A percentile compares a stretch with the other conserved stretches of the same genome.
Conservation (phyloP, 37 sponge, comb jelly and placozoan species). For the Aplysina aerophoba region DNA sequence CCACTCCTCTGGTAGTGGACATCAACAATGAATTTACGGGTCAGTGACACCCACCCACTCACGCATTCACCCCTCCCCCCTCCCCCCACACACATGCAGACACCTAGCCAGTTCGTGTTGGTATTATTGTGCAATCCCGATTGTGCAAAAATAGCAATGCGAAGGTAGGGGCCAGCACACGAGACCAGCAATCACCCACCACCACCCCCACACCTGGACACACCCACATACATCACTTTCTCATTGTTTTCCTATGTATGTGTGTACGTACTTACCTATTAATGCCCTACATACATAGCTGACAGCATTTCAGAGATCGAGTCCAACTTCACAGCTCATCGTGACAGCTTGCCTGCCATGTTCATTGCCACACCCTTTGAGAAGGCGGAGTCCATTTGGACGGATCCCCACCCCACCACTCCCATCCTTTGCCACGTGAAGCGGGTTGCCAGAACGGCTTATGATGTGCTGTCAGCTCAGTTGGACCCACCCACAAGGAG, state of each 20-base stretch:
- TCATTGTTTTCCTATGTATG: not conserved
- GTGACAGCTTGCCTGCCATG: constrained; percentile 71
- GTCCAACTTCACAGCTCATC: constrained; percentile 39
- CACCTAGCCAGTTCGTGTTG: too few relatives aligned
- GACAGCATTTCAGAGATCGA: constrained; percentile 51
- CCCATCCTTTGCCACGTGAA: constrained; percentile 46
- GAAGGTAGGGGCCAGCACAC: too few relatives aligned
- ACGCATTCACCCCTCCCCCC: too few relatives aligned
- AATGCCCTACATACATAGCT: constrained; percentile 33
- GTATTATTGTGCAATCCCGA: too few relatives aligned
- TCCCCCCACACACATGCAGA: too few relatives aligned
- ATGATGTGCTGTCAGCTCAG: constrained; percentile 46
- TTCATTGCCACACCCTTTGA: constrained; percentile 77
- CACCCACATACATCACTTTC: not conserved
- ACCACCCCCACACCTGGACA: too few relatives aligned
- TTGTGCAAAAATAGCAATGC: too few relatives aligned
- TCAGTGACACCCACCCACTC: not conserved
- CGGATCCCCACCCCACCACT: constrained; percentile 27
- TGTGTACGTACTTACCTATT: too few relatives aligned
- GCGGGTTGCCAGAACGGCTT: constrained; percentile 56
- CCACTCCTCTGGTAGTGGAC: constrained; percentile 87
- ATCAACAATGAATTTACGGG: constrained; percentile 77
- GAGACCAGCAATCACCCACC: too few relatives aligned
- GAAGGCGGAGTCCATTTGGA: constrained; percentile 47
- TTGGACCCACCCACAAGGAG: constrained; percentile 7